Evolutionary conservation across 2,888 invertebrate genomes (phyloP).

Genomic region (Elmis aenea): DNA sequence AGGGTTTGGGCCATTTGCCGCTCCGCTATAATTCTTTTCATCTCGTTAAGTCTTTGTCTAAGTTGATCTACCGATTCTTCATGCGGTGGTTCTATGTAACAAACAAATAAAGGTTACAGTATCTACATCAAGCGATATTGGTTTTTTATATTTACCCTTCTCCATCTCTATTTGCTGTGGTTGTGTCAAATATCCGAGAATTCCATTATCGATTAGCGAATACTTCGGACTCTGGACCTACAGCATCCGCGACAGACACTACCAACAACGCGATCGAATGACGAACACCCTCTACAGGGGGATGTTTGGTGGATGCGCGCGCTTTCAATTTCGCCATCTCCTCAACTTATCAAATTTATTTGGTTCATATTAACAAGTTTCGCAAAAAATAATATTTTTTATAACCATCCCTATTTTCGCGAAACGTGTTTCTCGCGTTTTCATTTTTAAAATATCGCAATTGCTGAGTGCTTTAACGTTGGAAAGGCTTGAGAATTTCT

Average conservation of each 20-base stretch:
- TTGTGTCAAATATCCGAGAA: slow-evolving; percentile 1
- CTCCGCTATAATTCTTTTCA: slow-evolving; percentile 79
- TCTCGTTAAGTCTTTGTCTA: slow-evolving; percentile 68
- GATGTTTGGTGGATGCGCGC: slow-evolving; percentile 19
- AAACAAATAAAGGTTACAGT: no score
- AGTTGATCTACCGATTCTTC: slow-evolving; percentile 76
- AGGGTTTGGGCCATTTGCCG: slow-evolving; percentile 52
- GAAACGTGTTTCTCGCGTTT: no score
- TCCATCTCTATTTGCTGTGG: slow-evolving; percentile 8
- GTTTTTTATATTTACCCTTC: slow-evolving; percentile 7
- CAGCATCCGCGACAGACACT: slow-evolving; percentile 19
- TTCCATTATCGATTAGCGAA: slow-evolving; percentile 13
- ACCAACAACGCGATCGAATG: slow-evolving; percentile 16
- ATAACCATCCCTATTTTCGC: no score
- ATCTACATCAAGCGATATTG: no score
- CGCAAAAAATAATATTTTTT: no score
- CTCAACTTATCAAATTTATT: no score
- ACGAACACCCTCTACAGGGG: slow-evolving; percentile 9
- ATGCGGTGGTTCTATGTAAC: slow-evolving; percentile 26
- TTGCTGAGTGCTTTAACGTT: no score
- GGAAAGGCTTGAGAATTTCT: no score
- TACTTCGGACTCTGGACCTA: slow-evolving; percentile 15
- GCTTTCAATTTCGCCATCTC: slow-evolving; percentile 11
- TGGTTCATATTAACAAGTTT: no score
- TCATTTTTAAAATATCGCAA: no score